Evolutionary conservation across 2,797 vertebrate genomes (phyloP).

Genomic region (Menidia menidia): DNA sequence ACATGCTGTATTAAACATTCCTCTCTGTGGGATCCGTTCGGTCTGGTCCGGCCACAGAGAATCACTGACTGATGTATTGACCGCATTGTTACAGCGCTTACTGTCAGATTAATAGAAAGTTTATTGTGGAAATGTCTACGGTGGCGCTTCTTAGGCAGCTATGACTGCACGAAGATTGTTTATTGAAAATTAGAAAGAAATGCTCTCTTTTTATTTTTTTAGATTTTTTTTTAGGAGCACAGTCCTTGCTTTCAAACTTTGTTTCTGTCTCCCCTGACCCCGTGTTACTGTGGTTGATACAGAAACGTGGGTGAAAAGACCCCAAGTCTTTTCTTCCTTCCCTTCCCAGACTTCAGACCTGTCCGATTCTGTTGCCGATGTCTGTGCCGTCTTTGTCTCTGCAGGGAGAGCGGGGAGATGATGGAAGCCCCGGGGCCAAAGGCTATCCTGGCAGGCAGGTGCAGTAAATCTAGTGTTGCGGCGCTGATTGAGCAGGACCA

Average conservation of each 20-base stretch:
- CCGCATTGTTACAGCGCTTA: conserved; percentile 40
- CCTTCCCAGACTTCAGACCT: neutral
- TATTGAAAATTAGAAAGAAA: conserved; percentile 35
- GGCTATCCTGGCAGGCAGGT: conserved; percentile 99
- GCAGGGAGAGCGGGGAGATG: conserved; percentile 90
- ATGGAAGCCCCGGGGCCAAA: conserved; percentile 97
- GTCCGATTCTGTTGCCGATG: conserved; percentile 48
- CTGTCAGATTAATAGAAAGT: conserved; percentile 41
- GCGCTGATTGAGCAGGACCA: conserved; percentile 74
- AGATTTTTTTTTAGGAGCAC: conserved; percentile 29
- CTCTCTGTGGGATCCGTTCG: conserved; percentile 15
- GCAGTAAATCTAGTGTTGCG: conserved; percentile 96
- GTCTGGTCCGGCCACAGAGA: conserved; percentile 42
- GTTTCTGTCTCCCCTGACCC: conserved; percentile 7
- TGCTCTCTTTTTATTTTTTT: neutral
- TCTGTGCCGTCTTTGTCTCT: conserved; percentile 63
- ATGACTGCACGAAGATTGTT: conserved; percentile 52
- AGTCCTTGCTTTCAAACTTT: conserved; percentile 20
- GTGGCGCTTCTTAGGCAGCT: conserved; percentile 43
- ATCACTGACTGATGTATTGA: conserved; percentile 43
- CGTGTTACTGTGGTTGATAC: conserved; percentile 9
- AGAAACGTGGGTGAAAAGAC: conserved; percentile 30
- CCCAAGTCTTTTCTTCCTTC: conserved; percentile 18
- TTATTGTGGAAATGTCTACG: conserved; percentile 16
- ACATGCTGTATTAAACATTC: conserved; percentile 38